Evolutionary conservation across 1,140 invertebrate genomes (phyloP).

Genomic region (Calephelis nemesis): DNA sequence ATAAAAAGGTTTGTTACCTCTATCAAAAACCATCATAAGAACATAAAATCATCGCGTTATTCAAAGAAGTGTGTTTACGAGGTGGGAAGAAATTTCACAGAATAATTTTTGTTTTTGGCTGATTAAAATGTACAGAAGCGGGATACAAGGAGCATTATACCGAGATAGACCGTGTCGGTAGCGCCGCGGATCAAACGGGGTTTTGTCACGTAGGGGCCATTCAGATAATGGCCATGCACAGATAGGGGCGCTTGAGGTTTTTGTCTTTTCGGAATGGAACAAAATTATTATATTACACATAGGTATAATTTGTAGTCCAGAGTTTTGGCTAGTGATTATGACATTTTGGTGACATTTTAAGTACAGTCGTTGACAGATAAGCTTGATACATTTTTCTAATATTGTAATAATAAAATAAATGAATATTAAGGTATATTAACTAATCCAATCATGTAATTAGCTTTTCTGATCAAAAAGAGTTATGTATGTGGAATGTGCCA

Average conservation of each 20-base stretch:
- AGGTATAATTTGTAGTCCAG: constrained; percentile 45
- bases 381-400: too few relatives aligned
- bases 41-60: constrained; percentile 5
- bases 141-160: constrained; percentile 60
- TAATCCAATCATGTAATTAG: too few relatives aligned
- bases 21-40: neutral
- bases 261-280: constrained; percentile 62
- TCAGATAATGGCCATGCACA: constrained; percentile 60
- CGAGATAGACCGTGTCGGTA: constrained; percentile 60
- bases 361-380: too few relatives aligned
- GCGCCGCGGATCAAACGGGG: constrained; percentile 63
- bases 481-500: too few relatives aligned
- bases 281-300: constrained; percentile 49
- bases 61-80: constrained; percentile 44
- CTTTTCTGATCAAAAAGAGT: too few relatives aligned
- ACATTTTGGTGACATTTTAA: constrained; percentile 32
- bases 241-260: constrained; percentile 72
- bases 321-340: constrained; percentile 44
- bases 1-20: neutral
- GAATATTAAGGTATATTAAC: too few relatives aligned
- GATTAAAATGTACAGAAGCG: constrained; percentile 75
- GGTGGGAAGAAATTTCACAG: constrained; percentile 63
- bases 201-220: constrained; percentile 64
- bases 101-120: constrained; percentile 58
- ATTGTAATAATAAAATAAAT: too few relatives aligned